These are phyloP conservation scores for Ameiurus melas DNA, from an alignment of 2,113 vertebrate genomes.

Conservation along the genomic window DNA sequence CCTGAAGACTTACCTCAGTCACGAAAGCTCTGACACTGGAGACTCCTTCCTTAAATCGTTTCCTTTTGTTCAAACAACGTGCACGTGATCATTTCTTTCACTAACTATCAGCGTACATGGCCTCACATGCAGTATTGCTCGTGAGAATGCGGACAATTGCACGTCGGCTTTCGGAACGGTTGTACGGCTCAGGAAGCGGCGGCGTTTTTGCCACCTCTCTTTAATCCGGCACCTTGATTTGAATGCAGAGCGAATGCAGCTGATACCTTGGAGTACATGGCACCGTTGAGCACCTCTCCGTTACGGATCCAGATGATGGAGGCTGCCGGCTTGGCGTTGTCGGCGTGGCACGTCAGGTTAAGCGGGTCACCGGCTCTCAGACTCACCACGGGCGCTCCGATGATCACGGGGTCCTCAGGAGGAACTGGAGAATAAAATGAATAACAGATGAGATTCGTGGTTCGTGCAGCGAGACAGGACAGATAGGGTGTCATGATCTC, in stretches of 20 bases:
- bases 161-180: neutral
- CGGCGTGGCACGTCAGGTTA: constrained; percentile 93
- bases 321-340: constrained; percentile 94
- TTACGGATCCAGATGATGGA: constrained; percentile 94
- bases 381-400: constrained; percentile 90
- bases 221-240: neutral
- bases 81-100: neutral
- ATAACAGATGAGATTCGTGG: neutral
- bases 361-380: constrained; percentile 90
- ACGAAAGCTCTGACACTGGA: neutral
- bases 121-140: neutral
- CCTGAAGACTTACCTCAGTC: neutral
- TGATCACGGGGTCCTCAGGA: constrained; percentile 93
- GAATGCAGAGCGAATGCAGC: neutral
- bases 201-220: neutral
- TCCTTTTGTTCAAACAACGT: neutral
- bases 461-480: neutral
- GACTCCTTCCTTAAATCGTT: neutral
- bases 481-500: neutral
- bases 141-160: neutral
- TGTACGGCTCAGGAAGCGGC: neutral
- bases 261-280: constrained; percentile 94
- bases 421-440: constrained; percentile 78
- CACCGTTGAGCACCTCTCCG: constrained; percentile 90
- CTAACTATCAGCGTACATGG: neutral